Percentiles rank a stretch among this genome's conserved stretches.
These are phyloP conservation scores for Acanthurus leucopareius DNA, from an alignment of 2,797 vertebrate genomes.

Conservation along the genomic window DNA sequence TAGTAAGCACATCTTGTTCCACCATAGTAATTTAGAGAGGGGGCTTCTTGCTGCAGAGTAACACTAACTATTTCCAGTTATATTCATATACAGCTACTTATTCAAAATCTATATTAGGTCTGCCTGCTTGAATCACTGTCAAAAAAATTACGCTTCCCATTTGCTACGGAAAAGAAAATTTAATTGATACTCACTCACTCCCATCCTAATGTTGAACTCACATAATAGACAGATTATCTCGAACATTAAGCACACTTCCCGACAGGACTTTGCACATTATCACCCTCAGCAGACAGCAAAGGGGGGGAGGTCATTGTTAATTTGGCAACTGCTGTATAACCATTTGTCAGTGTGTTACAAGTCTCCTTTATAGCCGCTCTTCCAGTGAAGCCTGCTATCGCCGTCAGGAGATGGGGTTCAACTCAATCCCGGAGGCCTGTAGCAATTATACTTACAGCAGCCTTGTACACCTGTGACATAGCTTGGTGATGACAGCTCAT, in stretches of 20 bases:
- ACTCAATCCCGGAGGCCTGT: conserved; percentile 55
- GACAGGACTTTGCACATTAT: conserved; percentile 70
- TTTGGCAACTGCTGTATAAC: conserved; percentile 63
- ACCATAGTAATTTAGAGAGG: conserved; percentile 41
- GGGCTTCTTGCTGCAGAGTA: conserved; percentile 40
- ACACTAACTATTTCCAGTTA: conserved; percentile 47
- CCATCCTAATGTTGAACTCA: conserved; percentile 35
- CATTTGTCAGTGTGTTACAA: conserved; percentile 70
- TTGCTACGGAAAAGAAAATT: conserved; percentile 42
- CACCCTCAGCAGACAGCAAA: conserved; percentile 59
- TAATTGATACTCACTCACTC: conserved; percentile 61
- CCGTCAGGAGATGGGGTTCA: conserved; percentile 41
- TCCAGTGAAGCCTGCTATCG: conserved; percentile 48
- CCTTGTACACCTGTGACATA: conserved; percentile 59
- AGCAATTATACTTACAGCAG: conserved; percentile 68
- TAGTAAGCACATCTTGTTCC: conserved; percentile 69
- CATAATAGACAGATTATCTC: conserved; percentile 73
- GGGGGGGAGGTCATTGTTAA: conserved; percentile 68
- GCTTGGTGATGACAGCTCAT: conserved; percentile 60
- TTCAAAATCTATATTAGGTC: conserved; percentile 61
- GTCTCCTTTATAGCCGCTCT: conserved; percentile 48
- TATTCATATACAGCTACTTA: conserved; percentile 37
- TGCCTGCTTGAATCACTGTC: conserved; percentile 54
- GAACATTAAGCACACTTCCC: conserved; percentile 64
- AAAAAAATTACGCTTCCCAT: conserved; percentile 52